Conservation (phyloP, 2,797 vertebrate genomes). For the Urosaurus nigricauda region DNA sequence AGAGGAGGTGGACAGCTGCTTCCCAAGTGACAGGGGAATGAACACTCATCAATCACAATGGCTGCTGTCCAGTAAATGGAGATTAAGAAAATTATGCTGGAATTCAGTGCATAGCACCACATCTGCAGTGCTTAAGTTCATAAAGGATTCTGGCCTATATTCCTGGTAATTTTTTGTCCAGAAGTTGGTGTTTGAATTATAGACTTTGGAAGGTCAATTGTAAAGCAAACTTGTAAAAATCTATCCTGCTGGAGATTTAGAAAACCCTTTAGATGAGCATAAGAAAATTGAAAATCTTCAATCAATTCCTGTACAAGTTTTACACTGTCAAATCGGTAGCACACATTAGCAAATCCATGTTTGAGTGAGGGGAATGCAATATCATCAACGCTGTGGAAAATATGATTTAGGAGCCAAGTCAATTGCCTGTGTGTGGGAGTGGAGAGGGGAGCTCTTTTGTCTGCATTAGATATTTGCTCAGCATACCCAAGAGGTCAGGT, state of each 20-base stretch:
- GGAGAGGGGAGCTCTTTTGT: conserved; percentile 44
- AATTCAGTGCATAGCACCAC: no score
- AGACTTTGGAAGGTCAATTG: not conserved
- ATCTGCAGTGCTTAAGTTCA: not conserved
- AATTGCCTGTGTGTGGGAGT: conserved; percentile 55
- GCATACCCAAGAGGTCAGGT: conserved; percentile 62
- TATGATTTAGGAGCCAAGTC: conserved; percentile 70
- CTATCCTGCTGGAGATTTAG: not conserved
- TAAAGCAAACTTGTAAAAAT: not conserved
- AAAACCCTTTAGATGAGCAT: not conserved
- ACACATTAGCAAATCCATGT: conserved; percentile 64
- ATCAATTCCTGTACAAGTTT: not conserved
- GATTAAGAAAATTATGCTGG: no score
- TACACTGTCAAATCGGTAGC: conserved; percentile 45
- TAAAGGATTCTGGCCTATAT: not conserved
- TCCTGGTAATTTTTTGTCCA: not conserved
- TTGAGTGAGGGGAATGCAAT: conserved; percentile 58
- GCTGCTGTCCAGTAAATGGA: no score
- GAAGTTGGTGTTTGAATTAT: not conserved
- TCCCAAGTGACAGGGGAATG: no score
- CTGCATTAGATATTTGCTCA: conserved; percentile 72
- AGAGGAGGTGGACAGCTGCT: no score
- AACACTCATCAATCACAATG: no score
- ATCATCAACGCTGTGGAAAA: conserved; percentile 69
- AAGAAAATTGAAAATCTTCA: conserved; percentile 1